Evolutionary conservation across 2,113 vertebrate species (phyloP), one percentile per base, ranked within the genome.

Genomic region (Rhinoderma darwinii): DNA sequence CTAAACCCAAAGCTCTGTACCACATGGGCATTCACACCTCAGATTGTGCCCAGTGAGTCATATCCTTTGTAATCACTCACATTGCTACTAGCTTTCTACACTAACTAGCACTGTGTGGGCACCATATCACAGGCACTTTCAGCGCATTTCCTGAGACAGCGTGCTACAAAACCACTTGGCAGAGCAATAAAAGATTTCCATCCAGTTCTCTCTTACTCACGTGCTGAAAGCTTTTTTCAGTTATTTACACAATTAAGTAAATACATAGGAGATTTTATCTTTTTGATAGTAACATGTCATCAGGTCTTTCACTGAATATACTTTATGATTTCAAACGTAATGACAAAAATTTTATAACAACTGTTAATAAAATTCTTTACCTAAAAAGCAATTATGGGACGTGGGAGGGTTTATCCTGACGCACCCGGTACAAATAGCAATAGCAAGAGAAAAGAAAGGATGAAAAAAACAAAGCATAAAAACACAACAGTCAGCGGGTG

Each of bases 131-230:
- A 80, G 20, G 27, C 37, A 8, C 78, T 25, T 43, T 27, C 22
- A 81, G 78, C 3, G 54, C 37, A 27, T 80, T 25, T 81, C 78
- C 78, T 81, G 37, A 80, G 17, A 51, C 27, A 56, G 30, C 10
- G 11, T 56, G 47, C 50, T 59, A 5, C 18, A 35, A 54, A 27
- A 54, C 47, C 51, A 56, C 50, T 80, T 80, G 50, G 50, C 77
- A 80, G 35, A 82, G 37, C 37, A 44, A 66, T 82, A 66, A 82
- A 82, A 63, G 39, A 82, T 66, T 82, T 82, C 56, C 37, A 43
- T 66, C 39, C 25, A 18, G 59, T 10, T n/a, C n/a, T 66, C 35
- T 41, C 18, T 14, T 41, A 18, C 39, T 14, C 5, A 63, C 20
- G 79, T 82, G 56, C 25, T 82, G 59, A 82, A 82, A 82, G 37